Percentiles rank a stretch among this genome's conserved stretches.
Evolutionary conservation across 2,797 vertebrate species (phyloP).

Genomic region (Thalassophryne amazonica): DNA sequence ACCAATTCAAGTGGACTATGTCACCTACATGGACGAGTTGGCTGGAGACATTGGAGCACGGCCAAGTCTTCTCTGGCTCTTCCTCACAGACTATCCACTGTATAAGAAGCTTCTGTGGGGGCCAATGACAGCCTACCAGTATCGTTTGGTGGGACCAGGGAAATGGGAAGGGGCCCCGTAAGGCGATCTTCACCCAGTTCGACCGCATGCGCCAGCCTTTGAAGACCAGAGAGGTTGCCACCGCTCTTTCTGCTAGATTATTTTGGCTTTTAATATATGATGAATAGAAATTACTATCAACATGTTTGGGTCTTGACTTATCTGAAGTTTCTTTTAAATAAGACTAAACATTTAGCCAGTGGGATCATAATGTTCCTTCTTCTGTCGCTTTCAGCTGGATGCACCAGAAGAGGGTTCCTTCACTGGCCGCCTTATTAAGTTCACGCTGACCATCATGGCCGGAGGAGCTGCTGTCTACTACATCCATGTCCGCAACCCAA

Average conservation of each 20-base stretch:
- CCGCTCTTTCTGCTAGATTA: too few relatives aligned
- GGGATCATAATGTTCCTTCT: too few relatives aligned
- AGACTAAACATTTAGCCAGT: too few relatives aligned
- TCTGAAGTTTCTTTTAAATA: too few relatives aligned
- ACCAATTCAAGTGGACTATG: slow-evolving; percentile 84
- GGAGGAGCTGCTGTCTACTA: slow-evolving; percentile 52
- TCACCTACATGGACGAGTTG: slow-evolving; percentile 84
- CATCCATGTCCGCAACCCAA: slow-evolving; percentile 42
- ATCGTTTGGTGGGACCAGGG: slow-evolving; percentile 80
- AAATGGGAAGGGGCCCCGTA: slow-evolving; percentile 77
- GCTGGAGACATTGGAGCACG: slow-evolving; percentile 75
- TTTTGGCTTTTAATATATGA: too few relatives aligned
- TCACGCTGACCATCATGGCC: slow-evolving; percentile 28
- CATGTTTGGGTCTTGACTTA: too few relatives aligned
- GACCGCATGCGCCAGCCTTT: slow-evolving; percentile 76
- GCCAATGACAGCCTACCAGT: slow-evolving; percentile 83
- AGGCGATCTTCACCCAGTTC: slow-evolving; percentile 78
- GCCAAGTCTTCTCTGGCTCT: slow-evolving; percentile 71
- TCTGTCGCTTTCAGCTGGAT: slow-evolving; percentile 11
- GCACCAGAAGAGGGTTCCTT: slow-evolving; percentile 5
- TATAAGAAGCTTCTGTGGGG: slow-evolving; percentile 74
- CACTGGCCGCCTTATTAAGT: slow-evolving; percentile 34
- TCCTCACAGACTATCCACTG: slow-evolving; percentile 80
- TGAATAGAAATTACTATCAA: not conserved
- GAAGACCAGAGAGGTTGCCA: slow-evolving; percentile 73